Evolutionary conservation across 2,797 vertebrate species (phyloP).

Genomic region (Euphonia xanthogaster): DNA sequence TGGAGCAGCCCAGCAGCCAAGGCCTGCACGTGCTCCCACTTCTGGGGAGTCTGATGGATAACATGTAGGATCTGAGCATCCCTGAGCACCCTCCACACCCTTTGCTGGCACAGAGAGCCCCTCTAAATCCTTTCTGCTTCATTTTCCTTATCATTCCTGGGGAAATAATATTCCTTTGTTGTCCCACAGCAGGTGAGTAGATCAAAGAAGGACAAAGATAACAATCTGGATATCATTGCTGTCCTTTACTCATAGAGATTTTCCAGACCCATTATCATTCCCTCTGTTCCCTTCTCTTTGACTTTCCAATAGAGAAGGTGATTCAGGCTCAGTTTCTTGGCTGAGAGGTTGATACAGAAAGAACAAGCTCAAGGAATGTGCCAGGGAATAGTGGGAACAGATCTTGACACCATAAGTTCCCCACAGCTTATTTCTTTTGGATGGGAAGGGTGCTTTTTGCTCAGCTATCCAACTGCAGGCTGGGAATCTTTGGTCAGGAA

Average conservation of each 20-base stretch:
- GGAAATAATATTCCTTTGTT: not conserved
- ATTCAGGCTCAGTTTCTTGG: constrained; percentile 1
- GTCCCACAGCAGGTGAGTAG: not conserved
- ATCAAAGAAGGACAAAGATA: not conserved
- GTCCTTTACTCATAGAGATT: not conserved
- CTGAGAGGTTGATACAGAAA: constrained; percentile 6
- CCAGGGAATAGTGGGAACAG: not conserved
- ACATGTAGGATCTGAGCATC: not conserved
- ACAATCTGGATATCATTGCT: not conserved
- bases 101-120: not conserved
- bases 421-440: not conserved
- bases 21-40: not conserved
- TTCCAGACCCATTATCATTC: not conserved
- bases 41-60: not conserved
- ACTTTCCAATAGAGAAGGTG: not conserved
- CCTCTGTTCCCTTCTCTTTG: not conserved
- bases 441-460: not conserved
- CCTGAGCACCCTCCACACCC: not conserved
- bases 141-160: not conserved
- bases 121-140: not conserved
- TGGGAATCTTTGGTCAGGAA: not conserved
- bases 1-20: not conserved
- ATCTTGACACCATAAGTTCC: not conserved
- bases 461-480: not conserved
- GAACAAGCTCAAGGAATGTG: not conserved